Conservation (phyloP, 2,888 invertebrate species). For the Acanthosepion lycidas region DNA sequence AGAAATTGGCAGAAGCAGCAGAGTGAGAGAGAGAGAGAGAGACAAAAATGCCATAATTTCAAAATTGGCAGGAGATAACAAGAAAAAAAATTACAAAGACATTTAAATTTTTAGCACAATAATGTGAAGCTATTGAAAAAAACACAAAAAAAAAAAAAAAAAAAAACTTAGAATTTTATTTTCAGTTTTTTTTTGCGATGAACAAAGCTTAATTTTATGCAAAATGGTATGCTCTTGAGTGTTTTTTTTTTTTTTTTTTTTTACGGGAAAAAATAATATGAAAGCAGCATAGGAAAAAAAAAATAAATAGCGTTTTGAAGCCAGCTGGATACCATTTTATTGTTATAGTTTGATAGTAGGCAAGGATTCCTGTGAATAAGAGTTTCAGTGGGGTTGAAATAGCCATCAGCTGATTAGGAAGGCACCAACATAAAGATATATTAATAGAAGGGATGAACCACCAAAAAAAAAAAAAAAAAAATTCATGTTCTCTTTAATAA, state of each 20-base stretch:
- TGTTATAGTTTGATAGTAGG: neutral
- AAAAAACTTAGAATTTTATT: too few species aligned
- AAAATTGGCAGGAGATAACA: neutral
- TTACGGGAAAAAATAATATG: neutral
- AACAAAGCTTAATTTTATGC: too few species aligned
- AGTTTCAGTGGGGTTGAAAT: neutral
- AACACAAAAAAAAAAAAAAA: too few species aligned
- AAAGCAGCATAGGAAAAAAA: neutral
- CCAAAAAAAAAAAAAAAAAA: neutral
- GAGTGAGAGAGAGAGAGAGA: neutral
- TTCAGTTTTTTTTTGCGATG: too few species aligned
- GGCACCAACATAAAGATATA: slow-evolving; percentile 8
- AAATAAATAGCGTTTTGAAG: neutral
- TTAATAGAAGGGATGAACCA: neutral
- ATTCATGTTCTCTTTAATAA: neutral
- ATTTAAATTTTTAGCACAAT: too few species aligned
- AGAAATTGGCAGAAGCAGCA: slow-evolving; percentile 33
- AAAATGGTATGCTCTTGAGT: too few species aligned
- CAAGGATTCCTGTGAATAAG: slow-evolving; percentile 11
- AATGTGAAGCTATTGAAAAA: too few species aligned
- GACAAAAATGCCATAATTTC: neutral
- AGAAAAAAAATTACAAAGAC: too few species aligned
- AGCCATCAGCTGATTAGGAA: slow-evolving; percentile 8
- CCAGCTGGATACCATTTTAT: neutral
- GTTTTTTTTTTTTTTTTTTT: neutral